Evolutionary conservation across 1,140 invertebrate genomes (phyloP), one percentile per base, ranked within the genome.

Genomic region (roundworm (Caenorhabditis elegans)): DNA sequence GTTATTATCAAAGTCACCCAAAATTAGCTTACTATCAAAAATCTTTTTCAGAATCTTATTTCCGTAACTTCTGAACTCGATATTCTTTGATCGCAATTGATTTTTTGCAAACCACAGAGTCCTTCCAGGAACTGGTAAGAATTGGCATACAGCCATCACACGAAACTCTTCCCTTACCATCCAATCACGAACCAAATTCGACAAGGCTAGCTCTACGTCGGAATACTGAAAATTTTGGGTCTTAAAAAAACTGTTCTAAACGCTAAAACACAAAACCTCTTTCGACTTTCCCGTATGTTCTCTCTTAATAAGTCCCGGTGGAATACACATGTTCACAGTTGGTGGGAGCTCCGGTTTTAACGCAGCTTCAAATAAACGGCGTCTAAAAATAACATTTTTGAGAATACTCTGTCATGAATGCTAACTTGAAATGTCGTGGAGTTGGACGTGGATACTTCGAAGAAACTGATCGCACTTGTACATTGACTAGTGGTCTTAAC

Each of bases 321-420:
- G 65, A 39, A 76, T 78, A 34, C 83, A 84, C 17, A 36, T 26
- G 24, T 34, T 70, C 6, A 70, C 22, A 0, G 77, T 47, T 19
- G 26, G 22, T 3, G 83, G 86, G 5, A 85, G 24, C 15, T 82
- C 76, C 8, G 86, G 86, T 4, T 75, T 49, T 0, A 86, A 46
- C 10, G 84, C 84, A 15, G 84, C 86, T 60, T 86, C 86, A 55
- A 86, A 86, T 5, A 87, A 36, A 22, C 86, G 86, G 34, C 86
- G 76, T 70, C 55, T 86, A 65, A 28, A 47, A 28, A 24, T 24
- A 10, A 22, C 11, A 19, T 22, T 5, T 31, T 48, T 26, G 0
- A 46, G 13, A 5, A 70, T 34, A 36, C 31, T 10, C 28, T 1
- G 15, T n/a, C 26, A 31, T 19, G 19, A 77, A 15, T 5, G 22